A percentile compares a stretch with the other conserved stretches of the same genome.
phyloP scores from a whole-genome alignment of 2,113 vertebrate genomes.

The Cyrtonyx montezumae region DNA sequence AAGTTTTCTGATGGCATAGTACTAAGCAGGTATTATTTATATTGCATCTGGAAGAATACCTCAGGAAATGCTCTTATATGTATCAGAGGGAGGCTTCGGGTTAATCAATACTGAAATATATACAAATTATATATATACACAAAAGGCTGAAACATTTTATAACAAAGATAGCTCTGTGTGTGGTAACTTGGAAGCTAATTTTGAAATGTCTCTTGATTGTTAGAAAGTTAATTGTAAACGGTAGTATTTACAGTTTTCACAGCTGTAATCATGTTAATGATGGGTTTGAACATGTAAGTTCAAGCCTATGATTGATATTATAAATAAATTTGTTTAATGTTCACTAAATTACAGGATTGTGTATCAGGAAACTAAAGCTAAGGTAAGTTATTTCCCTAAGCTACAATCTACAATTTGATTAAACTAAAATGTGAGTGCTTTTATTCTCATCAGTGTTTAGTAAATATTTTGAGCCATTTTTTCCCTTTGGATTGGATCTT shows the following conservation, averaged over 20 bases:
- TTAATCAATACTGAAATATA: background rate
- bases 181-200: background rate
- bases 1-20: background rate
- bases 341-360: conserved; percentile 4
- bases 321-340: conserved; percentile 7
- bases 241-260: background rate
- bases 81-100: background rate
- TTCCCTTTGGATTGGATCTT: background rate
- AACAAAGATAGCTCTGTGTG: background rate
- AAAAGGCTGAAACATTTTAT: background rate
- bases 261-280: conserved; percentile 24
- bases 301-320: background rate
- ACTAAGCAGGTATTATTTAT: background rate
- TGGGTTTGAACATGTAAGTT: background rate
- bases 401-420: background rate
- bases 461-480: background rate
- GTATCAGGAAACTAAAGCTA: background rate
- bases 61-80: background rate
- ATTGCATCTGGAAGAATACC: background rate
- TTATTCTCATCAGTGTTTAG: background rate
- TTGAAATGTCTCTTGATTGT: background rate
- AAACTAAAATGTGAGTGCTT: background rate
- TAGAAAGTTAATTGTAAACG: background rate
- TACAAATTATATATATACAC: too few relatives aligned
- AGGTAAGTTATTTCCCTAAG: background rate